Evolutionary conservation across 2,113 vertebrate species (phyloP), one percentile per base, ranked within the genome.

Genomic region (Pyxicephalus adspersus): DNA sequence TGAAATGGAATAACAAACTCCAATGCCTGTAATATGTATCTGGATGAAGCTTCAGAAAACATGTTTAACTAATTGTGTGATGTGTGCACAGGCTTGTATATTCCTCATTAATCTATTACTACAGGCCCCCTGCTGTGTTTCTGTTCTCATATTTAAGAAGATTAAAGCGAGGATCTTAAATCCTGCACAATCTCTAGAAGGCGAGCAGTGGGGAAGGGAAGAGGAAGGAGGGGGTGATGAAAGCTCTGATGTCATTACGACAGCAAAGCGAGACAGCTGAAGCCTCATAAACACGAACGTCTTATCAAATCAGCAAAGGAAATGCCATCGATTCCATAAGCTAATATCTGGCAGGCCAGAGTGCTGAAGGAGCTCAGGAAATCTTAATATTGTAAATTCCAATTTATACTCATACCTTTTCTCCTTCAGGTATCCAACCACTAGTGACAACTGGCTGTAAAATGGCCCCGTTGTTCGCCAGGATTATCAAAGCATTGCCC

Each of bases 21-120:
- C 45, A 73, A 63, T 34, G 61, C 9, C 70, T 58, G 26, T 50
- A 50, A 63, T 38, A 61, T 31, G 34, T 60, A 22, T 45, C 16
- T 45, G 29, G 31, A 45, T 63, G 60, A 75, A 61, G n/a, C 54
- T 15, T 22, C 22, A 7, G 55, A 61, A 50, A 64, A 77, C 54
- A 73, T 73, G 67, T 72, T 72, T 75, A 38, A 74, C 71, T 76
- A 76, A 77, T 65, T 77, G 60, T 64, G 61, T 54, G 38, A 28
- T 66, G 50, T 73, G 52, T 26, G 28, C 4, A 52, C 52, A 15
- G 9, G 28, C 3, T 16, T 50, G 20, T 50, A 31, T 13, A 58
- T 60, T 28, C 54, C 26, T 23, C 45, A 58, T 68, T 50, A 79
- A 58, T 60, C 65, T 26, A 57, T 60, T 34, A 79, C 52, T 79